Conservation (phyloP, 2,888 invertebrate genomes). For the Craniophora ligustri region DNA sequence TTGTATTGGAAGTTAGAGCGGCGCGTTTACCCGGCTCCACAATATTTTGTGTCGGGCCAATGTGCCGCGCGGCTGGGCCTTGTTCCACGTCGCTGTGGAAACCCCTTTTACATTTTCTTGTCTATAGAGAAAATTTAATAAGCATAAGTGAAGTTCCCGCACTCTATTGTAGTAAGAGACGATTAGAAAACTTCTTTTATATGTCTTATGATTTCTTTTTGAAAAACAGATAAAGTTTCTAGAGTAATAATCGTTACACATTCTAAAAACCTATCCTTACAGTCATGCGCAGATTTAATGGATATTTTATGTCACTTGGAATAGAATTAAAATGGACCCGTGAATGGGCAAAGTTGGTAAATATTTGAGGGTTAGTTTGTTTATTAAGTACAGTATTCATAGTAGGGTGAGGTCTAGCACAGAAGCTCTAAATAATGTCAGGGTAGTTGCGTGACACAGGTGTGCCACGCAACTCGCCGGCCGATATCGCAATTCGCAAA, state of each 20-base stretch:
- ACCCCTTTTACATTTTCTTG: constrained; percentile 75
- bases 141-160: constrained; percentile 72
- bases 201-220: constrained; percentile 45
- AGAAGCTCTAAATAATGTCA: constrained; percentile 34
- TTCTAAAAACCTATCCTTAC: constrained; percentile 56
- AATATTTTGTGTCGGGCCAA: constrained; percentile 83
- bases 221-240: constrained; percentile 47
- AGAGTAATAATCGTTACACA: constrained; percentile 50
- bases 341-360: not conserved
- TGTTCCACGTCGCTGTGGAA: constrained; percentile 65
- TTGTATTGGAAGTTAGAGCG: constrained; percentile 86
- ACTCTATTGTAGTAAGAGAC: constrained; percentile 62
- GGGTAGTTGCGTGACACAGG: constrained; percentile 64
- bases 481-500: constrained; percentile 66
- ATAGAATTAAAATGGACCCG: constrained; percentile 21
- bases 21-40: constrained; percentile 76
- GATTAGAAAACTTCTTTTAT: constrained; percentile 69
- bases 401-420: constrained; percentile 21
- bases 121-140: constrained; percentile 75
- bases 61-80: constrained; percentile 76
- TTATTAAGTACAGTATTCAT: constrained; percentile 20
- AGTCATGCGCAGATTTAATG: constrained; percentile 18
- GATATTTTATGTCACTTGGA: not conserved
- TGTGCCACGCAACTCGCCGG: constrained; percentile 53
- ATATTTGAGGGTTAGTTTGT: constrained; percentile 22